A percentile compares a stretch with the other conserved stretches of the same genome.
Conservation (phyloP, 2,113 vertebrate genomes). For the Sylvia atricapilla region DNA sequence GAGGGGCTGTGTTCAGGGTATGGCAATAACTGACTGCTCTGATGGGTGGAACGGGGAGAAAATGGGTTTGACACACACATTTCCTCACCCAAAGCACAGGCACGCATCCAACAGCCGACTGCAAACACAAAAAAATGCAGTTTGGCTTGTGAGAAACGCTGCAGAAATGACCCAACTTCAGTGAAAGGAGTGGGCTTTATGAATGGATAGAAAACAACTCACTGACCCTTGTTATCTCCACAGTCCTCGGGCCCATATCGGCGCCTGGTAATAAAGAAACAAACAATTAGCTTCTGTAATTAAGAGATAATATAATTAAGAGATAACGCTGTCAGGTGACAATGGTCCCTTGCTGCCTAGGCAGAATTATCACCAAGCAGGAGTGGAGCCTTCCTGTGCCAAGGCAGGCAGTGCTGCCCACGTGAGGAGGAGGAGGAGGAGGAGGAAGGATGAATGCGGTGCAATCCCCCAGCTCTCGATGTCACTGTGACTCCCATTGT, state of each 20-base stretch:
- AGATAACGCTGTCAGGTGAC: conserved; percentile 36
- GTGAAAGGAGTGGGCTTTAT: neutral
- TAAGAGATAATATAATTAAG: conserved; percentile 60
- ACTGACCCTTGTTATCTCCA: conserved; percentile 90
- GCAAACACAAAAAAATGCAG: neutral
- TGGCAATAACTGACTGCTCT: neutral
- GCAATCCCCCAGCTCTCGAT: neutral
- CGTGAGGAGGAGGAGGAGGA: neutral
- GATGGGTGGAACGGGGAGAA: neutral
- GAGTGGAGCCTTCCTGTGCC: conserved; percentile 13
- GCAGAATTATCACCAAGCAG: conserved; percentile 45
- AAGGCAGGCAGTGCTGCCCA: neutral
- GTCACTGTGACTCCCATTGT: neutral
- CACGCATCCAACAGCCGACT: neutral
- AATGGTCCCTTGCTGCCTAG: neutral
- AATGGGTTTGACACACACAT: neutral
- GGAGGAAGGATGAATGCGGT: neutral
- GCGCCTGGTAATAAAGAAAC: conserved; percentile 65
- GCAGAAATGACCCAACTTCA: neutral
- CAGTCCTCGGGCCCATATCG: conserved; percentile 79
- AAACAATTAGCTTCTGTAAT: conserved; percentile 62
- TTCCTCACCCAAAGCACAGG: neutral
- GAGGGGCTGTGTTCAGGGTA: neutral
- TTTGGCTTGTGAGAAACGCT: neutral
- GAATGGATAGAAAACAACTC: conserved; percentile 12